Evolutionary conservation across 2,113 vertebrate genomes (phyloP).

Genomic region (Xyliphius kryptos): DNA sequence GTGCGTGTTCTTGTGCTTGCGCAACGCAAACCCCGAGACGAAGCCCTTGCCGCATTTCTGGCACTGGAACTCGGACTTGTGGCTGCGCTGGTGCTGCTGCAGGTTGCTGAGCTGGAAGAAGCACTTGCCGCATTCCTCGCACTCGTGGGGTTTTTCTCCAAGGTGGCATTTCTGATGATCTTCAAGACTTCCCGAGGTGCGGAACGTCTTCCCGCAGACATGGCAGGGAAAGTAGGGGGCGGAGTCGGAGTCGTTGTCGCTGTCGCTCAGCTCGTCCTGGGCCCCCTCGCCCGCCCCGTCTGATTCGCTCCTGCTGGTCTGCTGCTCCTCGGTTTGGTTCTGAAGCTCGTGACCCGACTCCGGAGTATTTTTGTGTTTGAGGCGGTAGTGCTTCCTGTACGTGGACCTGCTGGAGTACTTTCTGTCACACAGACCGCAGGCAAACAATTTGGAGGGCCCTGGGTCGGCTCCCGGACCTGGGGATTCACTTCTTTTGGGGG

Average conservation of each 20-base stretch:
- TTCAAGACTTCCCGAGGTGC: conserved; percentile 64
- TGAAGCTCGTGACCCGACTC: background rate
- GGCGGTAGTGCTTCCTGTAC: conserved; percentile 53
- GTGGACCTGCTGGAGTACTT: conserved; percentile 53
- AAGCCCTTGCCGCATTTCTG: conserved; percentile 5
- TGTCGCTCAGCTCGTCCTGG: too few relatives aligned
- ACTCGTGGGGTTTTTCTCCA: conserved; percentile 69
- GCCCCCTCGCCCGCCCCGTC: conserved; percentile 9
- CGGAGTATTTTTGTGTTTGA: conserved; percentile 45
- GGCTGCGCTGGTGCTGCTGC: too few relatives aligned
- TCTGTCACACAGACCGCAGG: conserved; percentile 57
- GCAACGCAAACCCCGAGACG: conserved; percentile 64
- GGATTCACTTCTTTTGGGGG: conserved; percentile 4
- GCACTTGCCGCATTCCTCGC: conserved; percentile 41
- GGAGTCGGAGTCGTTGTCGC: conserved; percentile 57
- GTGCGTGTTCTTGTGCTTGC: conserved; percentile 66
- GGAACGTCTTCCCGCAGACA: conserved; percentile 70
- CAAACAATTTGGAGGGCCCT: conserved; percentile 31
- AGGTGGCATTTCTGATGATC: conserved; percentile 71
- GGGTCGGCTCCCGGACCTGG: too few relatives aligned
- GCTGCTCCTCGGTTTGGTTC: conserved; percentile 25
- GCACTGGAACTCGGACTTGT: too few relatives aligned
- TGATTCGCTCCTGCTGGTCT: conserved; percentile 30
- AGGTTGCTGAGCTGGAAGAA: too few relatives aligned
- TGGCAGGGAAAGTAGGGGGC: conserved; percentile 72